Evolutionary conservation across 2,113 vertebrate species (phyloP).

Genomic region (Noturus placidus): DNA sequence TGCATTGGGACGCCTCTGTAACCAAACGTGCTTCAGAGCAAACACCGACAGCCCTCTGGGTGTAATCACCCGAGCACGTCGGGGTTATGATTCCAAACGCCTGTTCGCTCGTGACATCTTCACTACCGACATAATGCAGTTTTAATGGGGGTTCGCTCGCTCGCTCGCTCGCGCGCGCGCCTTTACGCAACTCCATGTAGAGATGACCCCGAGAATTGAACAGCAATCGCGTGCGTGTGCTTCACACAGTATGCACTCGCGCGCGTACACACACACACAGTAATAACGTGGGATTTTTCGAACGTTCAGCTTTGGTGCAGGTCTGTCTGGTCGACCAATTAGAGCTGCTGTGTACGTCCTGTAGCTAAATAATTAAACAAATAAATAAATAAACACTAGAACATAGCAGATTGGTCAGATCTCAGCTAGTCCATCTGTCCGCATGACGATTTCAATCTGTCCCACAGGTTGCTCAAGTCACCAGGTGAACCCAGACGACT

Average conservation of each 20-base stretch:
- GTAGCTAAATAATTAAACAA: neutral
- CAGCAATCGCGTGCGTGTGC: slow-evolving; percentile 5
- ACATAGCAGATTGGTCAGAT: neutral
- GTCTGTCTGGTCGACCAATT: neutral
- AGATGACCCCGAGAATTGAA: neutral
- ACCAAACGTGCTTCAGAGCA: neutral
- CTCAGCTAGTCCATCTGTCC: slow-evolving; percentile 1
- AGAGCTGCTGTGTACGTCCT: neutral
- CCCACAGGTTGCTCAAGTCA: slow-evolving; percentile 43
- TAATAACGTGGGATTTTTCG: neutral
- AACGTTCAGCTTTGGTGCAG: neutral
- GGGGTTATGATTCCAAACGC: neutral
- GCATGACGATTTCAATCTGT: slow-evolving; percentile 30
- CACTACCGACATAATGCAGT: slow-evolving; percentile 37
- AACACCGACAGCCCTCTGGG: neutral
- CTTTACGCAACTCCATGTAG: slow-evolving; percentile 43
- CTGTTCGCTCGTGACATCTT: neutral
- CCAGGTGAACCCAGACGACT: slow-evolving; percentile 18
- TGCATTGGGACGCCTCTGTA: neutral
- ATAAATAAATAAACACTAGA: neutral
- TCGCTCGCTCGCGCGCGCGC: neutral
- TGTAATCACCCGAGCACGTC: neutral
- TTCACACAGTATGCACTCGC: neutral
- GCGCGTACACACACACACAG: neutral
- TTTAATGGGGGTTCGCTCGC: slow-evolving; percentile 21